These are phyloP conservation scores for Aspidiotus rigidus DNA, from an alignment of 2,888 invertebrate genomes.

Conservation along the genomic window DNA sequence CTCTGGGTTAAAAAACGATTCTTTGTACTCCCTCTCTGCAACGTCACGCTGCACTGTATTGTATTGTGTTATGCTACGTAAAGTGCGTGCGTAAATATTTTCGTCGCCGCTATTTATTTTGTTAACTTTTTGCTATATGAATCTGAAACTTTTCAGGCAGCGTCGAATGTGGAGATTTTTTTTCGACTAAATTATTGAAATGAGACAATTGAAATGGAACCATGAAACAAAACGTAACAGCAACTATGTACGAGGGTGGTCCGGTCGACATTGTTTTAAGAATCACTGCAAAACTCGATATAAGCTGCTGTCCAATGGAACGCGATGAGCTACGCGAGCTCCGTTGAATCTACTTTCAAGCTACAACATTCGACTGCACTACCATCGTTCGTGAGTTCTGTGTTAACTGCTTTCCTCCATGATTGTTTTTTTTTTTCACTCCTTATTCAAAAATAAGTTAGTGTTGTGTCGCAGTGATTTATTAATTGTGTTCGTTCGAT, in stretches of 20 bases:
- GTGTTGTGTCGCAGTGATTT: constrained; percentile 6
- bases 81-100: no score
- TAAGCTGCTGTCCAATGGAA: constrained; percentile 27
- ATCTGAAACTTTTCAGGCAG: no score
- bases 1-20: no score
- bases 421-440: constrained; percentile 12
- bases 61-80: no score
- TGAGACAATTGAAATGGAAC: background rate
- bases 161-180: no score
- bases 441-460: background rate
- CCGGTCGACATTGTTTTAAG: constrained; percentile 24
- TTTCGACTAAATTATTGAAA: no score
- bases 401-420: constrained; percentile 22
- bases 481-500: background rate
- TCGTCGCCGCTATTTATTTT: no score
- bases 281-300: constrained; percentile 23
- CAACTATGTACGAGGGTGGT: background rate
- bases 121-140: no score
- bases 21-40: no score
- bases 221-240: background rate
- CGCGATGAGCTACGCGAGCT: constrained; percentile 22
- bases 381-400: constrained; percentile 20
- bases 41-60: no score
- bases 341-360: constrained; percentile 5
- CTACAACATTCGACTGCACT: constrained; percentile 3